Evolutionary conservation across 1,140 invertebrate species (phyloP), one percentile per base, ranked within the genome.

Genomic region (Chironomus striatipennis): DNA sequence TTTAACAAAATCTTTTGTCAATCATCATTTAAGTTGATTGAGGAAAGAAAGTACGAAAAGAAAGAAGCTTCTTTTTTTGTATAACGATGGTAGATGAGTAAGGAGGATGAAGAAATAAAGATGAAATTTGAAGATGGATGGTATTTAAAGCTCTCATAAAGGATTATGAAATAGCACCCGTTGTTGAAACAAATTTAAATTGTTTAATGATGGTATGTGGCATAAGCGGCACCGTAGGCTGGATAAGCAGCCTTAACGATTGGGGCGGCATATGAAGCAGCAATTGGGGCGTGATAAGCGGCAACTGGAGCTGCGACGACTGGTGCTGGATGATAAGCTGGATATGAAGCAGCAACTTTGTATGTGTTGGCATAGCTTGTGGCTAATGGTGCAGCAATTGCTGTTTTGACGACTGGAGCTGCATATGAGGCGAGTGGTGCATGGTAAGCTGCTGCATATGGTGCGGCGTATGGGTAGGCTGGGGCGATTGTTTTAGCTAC

Each of bases 291-390:
- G 73, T 76, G 76, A 43, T 75, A 75, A 64, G 80, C 75, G 24
- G 80, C 78, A 34, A 77, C 77, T 15, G 81, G 79, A 15, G 80
- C 79, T 7, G 73, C 64, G 15, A 75, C 73, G 42, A 77, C 75
- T 17, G 75, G 75, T 67, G 77, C 76, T 2, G 80, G 75, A 75
- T 82, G 81, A 20, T 70, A 70, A 70, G 65, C 65, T 70, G 65
- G 20, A 7, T 57, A 57, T 70, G 65, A 15, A 65, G 79, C 79
- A 74, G 81, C 79, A 24, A 87, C 86, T 78, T 85, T 86, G 78
- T 87, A 86, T 74, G 85, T 84, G 81, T 87, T 87, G 78, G 86
- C 86, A 74, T 87, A 87, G 5, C 86, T 87, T n/a, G 86, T 85
- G 75, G 86, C 86, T 67, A 85, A 83, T 21, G 83, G 83, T 12